These are phyloP conservation scores for Melozone crissalis DNA, from an alignment of 2,113 vertebrate genomes.

Conservation along the genomic window DNA sequence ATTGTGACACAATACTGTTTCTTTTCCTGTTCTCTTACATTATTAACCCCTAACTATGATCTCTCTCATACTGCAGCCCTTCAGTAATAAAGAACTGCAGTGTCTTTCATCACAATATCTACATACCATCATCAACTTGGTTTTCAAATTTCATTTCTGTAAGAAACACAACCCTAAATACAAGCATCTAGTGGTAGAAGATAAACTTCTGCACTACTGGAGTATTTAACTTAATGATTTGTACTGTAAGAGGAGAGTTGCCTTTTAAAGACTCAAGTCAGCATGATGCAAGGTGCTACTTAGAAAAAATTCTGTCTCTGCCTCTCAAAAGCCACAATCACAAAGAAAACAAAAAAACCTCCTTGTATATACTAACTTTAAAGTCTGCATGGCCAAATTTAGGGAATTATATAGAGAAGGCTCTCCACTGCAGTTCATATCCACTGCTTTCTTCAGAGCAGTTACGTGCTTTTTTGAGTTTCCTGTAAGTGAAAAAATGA, in stretches of 20 bases:
- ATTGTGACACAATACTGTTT: background rate
- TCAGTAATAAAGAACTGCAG: background rate
- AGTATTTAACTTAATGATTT: background rate
- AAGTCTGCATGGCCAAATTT: conserved; percentile 87
- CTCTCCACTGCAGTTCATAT: conserved; percentile 89
- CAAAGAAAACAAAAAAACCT: background rate
- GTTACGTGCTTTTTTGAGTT: conserved; percentile 88
- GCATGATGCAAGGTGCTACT: background rate
- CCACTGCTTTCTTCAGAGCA: conserved; percentile 89
- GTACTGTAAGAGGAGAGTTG: background rate
- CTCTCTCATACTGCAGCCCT: background rate
- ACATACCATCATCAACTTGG: background rate
- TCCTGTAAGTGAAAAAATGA: conserved; percentile 73
- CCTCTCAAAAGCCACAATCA: background rate
- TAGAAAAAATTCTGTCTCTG: background rate
- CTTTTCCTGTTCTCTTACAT: background rate
- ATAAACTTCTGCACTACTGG: background rate
- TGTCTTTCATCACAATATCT: background rate
- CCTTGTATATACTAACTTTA: conserved; percentile 82
- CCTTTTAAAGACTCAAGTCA: background rate
- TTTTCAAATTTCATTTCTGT: background rate
- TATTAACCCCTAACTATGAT: background rate
- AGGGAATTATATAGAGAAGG: conserved; percentile 96
- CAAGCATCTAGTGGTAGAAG: background rate
- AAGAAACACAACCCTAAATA: background rate